phyloP scores from a whole-genome alignment of 1,140 invertebrate species.

The Andrena cerasifolii region DNA sequence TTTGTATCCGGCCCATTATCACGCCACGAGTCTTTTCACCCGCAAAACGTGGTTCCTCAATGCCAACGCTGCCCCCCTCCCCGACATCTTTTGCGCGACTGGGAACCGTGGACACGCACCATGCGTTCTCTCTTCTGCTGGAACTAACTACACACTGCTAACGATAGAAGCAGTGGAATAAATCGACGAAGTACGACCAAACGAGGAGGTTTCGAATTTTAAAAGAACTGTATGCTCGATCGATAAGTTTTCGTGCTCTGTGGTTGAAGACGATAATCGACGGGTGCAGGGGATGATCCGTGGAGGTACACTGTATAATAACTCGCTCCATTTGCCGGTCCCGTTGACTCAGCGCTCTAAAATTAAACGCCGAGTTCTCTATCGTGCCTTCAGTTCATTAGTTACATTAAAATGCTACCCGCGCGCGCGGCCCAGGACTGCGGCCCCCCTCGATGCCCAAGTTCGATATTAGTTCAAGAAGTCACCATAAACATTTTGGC shows the following conservation, averaged over 20 bases:
- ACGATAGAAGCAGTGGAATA: neutral
- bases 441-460: neutral
- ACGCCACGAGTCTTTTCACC: slow-evolving; percentile 12
- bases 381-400: slow-evolving; percentile 3
- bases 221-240: no score
- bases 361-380: neutral
- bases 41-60: slow-evolving; percentile 3
- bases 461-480: slow-evolving; percentile 51
- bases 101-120: neutral
- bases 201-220: no score
- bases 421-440: neutral
- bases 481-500: slow-evolving; percentile 47
- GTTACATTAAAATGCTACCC: neutral
- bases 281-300: no score
- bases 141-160: neutral
- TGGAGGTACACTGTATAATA: neutral
- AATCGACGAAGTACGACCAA: no score
- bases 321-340: neutral
- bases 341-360: neutral
- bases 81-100: neutral
- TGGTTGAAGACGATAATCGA: no score
- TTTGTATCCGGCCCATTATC: slow-evolving; percentile 48
- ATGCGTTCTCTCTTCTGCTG: neutral
- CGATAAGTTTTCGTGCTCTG: no score
- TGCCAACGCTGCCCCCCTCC: neutral